Evolutionary conservation across 1,140 invertebrate species (phyloP).

Genomic region (Heliothis virescens): DNA sequence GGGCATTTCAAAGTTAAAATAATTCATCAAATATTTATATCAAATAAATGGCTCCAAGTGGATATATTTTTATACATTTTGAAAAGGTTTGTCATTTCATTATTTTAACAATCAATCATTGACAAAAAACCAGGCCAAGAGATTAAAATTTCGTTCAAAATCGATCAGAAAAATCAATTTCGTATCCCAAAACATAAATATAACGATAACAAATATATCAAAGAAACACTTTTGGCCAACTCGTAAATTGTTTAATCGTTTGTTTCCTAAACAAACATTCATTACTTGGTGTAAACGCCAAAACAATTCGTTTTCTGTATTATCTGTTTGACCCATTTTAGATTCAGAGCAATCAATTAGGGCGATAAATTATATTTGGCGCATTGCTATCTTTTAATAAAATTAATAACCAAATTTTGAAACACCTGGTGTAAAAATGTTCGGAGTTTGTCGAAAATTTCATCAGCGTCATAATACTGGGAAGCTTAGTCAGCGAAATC

Average conservation of each 20-base stretch:
- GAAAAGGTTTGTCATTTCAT: too few species aligned
- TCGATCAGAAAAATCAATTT: conserved; percentile 28
- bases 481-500: too few species aligned
- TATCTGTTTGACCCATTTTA: conserved; percentile 47
- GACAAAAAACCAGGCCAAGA: neutral
- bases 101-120: too few species aligned
- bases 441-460: too few species aligned
- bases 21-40: too few species aligned
- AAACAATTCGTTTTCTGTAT: conserved; percentile 48
- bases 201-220: conserved; percentile 41
- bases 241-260: conserved; percentile 46
- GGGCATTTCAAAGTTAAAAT: too few species aligned
- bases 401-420: neutral
- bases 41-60: too few species aligned
- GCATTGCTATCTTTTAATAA: conserved; percentile 37
- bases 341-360: conserved; percentile 43
- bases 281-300: conserved; percentile 48
- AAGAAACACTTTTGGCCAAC: conserved; percentile 27
- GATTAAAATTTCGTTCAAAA: neutral
- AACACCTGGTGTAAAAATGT: neutral
- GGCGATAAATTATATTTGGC: conserved; percentile 43
- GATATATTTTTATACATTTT: too few species aligned
- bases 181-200: conserved; percentile 23
- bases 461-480: too few species aligned
- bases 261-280: conserved; percentile 42